Conservation (phyloP, 2,113 vertebrate genomes). For the Sylvicapra grimmia region DNA sequence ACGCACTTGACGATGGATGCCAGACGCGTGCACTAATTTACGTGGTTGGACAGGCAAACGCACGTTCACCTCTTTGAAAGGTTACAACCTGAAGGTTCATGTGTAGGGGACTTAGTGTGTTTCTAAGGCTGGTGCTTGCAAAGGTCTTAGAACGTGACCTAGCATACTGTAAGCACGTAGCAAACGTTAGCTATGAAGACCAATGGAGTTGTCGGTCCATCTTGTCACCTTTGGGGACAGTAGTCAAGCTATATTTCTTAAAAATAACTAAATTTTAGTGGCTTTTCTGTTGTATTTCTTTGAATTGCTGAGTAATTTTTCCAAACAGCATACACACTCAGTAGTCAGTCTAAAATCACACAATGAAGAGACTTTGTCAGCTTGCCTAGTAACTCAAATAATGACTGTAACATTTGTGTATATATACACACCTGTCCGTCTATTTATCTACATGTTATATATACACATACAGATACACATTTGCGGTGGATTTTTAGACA, state of each 20-base stretch:
- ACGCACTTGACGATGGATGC: background rate
- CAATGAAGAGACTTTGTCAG: background rate
- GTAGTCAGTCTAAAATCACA: background rate
- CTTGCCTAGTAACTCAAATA: background rate
- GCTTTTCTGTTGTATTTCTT: constrained; percentile 19
- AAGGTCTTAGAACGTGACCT: background rate
- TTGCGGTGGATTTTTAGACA: background rate
- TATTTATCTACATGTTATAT: background rate
- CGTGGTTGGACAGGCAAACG: background rate
- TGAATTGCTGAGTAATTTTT: background rate
- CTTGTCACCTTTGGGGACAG: background rate
- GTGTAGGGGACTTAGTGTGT: background rate
- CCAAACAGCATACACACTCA: background rate
- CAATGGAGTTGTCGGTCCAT: background rate
- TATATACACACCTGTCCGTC: background rate
- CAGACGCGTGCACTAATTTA: background rate
- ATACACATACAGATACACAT: background rate
- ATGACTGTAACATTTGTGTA: background rate
- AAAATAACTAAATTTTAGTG: background rate
- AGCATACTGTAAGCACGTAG: background rate
- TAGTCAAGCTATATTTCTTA: background rate
- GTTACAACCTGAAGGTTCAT: background rate
- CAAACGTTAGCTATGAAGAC: background rate
- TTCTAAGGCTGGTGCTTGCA: background rate
- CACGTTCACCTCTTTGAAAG: background rate